phyloP scores from a whole-genome alignment of 2,113 vertebrate genomes.

The Rhynchomys soricoides region DNA sequence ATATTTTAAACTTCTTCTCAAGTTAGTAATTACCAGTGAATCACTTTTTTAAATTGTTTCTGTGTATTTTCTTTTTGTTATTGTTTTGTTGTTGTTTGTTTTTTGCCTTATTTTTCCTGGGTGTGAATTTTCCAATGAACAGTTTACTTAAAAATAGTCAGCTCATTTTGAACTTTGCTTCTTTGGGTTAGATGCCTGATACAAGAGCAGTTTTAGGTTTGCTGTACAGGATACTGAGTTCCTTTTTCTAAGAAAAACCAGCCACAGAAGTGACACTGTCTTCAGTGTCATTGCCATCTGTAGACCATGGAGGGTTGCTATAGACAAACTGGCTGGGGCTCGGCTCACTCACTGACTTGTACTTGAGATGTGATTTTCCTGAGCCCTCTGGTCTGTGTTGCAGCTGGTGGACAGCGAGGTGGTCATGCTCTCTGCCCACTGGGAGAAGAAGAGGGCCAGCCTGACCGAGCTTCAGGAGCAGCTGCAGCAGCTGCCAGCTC shows the following conservation, averaged over 20 bases:
- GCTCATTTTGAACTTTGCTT: constrained; percentile 41
- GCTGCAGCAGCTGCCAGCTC: constrained; percentile 91
- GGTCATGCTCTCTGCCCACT: constrained; percentile 96
- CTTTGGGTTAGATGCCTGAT: constrained; percentile 6
- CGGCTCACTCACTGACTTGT: background rate
- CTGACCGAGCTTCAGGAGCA: constrained; percentile 92
- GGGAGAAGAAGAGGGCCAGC: constrained; percentile 92
- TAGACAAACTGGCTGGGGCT: background rate
- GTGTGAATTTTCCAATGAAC: constrained; percentile 57
- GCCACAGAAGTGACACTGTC: background rate
- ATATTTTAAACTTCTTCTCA: background rate
- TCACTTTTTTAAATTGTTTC: constrained; percentile 54
- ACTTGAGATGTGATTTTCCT: background rate
- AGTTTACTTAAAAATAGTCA: constrained; percentile 61
- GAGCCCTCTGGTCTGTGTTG: constrained; percentile 48
- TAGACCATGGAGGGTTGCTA: background rate
- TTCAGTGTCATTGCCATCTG: background rate
- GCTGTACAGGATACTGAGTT: constrained; percentile 9
- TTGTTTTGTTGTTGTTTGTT: constrained; percentile 24
- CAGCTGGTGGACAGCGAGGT: constrained; percentile 94
- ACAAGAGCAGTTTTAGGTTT: constrained; percentile 66
- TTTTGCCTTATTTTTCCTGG: constrained; percentile 14
- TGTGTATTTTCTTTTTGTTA: constrained; percentile 50
- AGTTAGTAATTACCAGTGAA: constrained; percentile 36
- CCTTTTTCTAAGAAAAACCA: constrained; percentile 45